Conservation (phyloP, 2,113 vertebrate genomes). For the Crotophaga sulcirostris region DNA sequence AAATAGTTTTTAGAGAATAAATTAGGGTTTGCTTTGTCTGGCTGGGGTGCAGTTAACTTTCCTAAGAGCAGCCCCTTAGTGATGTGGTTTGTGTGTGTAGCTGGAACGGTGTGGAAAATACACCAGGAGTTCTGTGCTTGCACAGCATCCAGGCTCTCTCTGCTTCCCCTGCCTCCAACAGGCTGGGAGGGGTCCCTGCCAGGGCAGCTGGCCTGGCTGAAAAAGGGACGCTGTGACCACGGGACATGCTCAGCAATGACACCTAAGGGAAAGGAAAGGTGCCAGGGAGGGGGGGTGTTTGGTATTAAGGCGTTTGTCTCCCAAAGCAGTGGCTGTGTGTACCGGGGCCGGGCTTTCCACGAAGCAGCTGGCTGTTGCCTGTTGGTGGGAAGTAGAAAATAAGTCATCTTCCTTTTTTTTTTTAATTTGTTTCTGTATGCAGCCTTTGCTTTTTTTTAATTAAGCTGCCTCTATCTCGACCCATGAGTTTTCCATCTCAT, state of each 20-base stretch:
- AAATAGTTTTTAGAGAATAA: background rate
- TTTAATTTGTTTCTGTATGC: background rate
- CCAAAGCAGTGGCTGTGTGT: background rate
- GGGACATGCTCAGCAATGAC: too few relatives aligned
- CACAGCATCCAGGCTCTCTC: background rate
- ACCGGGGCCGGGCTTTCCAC: background rate
- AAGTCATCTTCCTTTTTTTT: background rate
- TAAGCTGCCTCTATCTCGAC: background rate
- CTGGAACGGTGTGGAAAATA: background rate
- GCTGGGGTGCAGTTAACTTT: background rate
- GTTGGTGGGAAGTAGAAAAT: background rate
- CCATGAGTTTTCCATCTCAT: background rate
- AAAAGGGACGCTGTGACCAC: fast-evolving
- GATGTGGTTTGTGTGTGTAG: background rate
- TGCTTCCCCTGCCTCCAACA: too few relatives aligned
- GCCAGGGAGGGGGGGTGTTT: background rate
- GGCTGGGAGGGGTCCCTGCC: background rate
- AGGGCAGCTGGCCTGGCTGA: background rate
- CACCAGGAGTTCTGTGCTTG: too few relatives aligned
- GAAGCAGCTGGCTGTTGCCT: background rate
- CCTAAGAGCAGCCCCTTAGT: background rate
- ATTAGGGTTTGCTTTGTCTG: background rate
- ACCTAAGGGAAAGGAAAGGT: background rate
- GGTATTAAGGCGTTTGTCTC: background rate
- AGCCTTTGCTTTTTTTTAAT: background rate